These are phyloP conservation scores for Axea sp. DNA, from an alignment of 2,888 invertebrate species.

Conservation along the genomic window DNA sequence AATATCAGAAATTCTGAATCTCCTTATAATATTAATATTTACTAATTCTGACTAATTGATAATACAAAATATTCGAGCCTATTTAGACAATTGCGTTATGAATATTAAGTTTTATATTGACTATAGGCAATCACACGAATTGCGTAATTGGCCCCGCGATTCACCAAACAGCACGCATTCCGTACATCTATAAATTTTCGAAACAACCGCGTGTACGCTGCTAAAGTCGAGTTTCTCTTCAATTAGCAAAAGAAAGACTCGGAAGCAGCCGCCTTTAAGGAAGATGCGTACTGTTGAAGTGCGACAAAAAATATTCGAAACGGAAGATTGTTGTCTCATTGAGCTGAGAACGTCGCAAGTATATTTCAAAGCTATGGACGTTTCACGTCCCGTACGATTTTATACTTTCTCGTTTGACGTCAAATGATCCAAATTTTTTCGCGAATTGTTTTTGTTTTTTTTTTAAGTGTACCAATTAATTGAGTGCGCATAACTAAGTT, in stretches of 20 bases:
- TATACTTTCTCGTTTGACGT: constrained; percentile 65
- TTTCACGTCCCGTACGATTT: constrained; percentile 39
- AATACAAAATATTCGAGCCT: too few relatives aligned
- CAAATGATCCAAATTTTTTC: constrained; percentile 29
- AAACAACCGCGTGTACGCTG: constrained; percentile 13
- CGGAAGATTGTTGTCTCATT: constrained; percentile 59
- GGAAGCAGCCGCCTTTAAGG: constrained; percentile 37
- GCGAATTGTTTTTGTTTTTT: too few relatives aligned
- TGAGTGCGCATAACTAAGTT: too few relatives aligned
- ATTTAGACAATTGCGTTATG: too few relatives aligned
- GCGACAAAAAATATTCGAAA: constrained; percentile 49
- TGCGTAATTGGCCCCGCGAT: too few relatives aligned
- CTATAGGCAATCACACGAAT: too few relatives aligned
- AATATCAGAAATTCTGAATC: too few relatives aligned
- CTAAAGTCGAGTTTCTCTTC: constrained; percentile 41
- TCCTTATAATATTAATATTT: too few relatives aligned
- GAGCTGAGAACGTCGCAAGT: constrained; percentile 63
- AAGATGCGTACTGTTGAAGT: constrained; percentile 29
- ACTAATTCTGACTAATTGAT: too few relatives aligned
- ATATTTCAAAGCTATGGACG: constrained; percentile 54
- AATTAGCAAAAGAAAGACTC: constrained; percentile 55
- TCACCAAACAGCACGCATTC: too few relatives aligned
- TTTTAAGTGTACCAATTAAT: too few relatives aligned
- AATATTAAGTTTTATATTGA: too few relatives aligned
- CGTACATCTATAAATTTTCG: constrained; percentile 15